Evolutionary conservation across 2,113 vertebrate species (phyloP).

Genomic region (Catharus fuscescens): DNA sequence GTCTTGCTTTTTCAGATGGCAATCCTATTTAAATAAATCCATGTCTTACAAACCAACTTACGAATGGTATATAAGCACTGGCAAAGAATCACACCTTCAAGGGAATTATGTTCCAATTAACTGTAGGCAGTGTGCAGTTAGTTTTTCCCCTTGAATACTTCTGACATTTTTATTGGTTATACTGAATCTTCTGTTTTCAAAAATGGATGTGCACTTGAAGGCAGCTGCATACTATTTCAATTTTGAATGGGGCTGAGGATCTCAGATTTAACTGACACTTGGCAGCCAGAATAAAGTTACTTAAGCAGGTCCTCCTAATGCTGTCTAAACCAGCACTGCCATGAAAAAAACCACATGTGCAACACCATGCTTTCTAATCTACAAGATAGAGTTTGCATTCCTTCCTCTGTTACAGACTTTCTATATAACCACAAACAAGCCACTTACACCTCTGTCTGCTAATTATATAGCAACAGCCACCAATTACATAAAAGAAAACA

Average conservation of each 20-base stretch:
- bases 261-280: neutral
- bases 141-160: neutral
- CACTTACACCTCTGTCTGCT: neutral
- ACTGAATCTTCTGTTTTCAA: neutral
- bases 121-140: neutral
- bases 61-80: neutral
- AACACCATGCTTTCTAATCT: neutral
- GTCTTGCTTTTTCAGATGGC: neutral
- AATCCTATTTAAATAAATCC: neutral
- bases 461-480: neutral
- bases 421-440: constrained; percentile 44
- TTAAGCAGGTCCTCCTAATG: neutral
- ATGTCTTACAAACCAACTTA: neutral
- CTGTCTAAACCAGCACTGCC: neutral
- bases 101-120: neutral
- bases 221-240: neutral
- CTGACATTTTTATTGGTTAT: neutral
- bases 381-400: neutral
- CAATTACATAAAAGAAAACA: neutral
- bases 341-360: neutral
- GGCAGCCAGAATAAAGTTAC: neutral
- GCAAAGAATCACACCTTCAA: neutral
- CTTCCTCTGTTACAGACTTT: constrained; percentile 36
- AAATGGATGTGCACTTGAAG: neutral
- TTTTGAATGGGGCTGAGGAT: neutral